Percentiles rank a stretch among this genome's conserved stretches.
These are phyloP conservation scores for Brachypteracias leptosomus DNA, from an alignment of 2,113 vertebrate genomes.

Conservation along the genomic window DNA sequence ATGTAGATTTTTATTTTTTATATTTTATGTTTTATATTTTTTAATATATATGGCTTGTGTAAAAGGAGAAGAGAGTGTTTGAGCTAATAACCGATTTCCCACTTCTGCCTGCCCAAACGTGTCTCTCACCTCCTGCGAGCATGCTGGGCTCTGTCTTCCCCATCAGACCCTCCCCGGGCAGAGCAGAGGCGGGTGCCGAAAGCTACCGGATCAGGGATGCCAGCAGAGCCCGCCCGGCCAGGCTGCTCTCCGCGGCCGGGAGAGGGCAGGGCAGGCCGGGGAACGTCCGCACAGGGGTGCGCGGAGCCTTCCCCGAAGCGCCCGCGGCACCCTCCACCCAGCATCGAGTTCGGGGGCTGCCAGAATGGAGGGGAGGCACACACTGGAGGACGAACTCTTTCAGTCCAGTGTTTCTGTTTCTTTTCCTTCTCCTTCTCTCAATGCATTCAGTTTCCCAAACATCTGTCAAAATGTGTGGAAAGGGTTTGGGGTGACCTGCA, in stretches of 20 bases:
- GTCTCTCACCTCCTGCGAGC: accelerated
- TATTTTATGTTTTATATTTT: neutral
- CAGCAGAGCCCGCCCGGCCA: neutral
- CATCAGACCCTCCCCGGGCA: accelerated
- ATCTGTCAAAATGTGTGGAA: neutral
- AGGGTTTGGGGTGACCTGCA: neutral
- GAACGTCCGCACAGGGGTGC: neutral
- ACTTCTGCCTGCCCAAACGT: neutral
- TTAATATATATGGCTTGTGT: neutral
- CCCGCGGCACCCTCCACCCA: too few species aligned
- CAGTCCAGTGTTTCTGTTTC: neutral
- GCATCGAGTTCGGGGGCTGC: too few species aligned
- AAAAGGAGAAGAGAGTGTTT: neutral
- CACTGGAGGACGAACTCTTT: accelerated
- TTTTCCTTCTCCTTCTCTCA: neutral
- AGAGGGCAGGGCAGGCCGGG: neutral
- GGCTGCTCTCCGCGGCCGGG: neutral
- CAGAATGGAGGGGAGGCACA: neutral
- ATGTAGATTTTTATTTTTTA: neutral
- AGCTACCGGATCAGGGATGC: neutral
- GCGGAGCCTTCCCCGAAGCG: too few species aligned
- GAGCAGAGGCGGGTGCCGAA: accelerated
- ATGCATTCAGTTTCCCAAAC: neutral
- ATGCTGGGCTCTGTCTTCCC: accelerated
- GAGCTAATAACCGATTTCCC: neutral